Conservation (phyloP, 2,797 vertebrate genomes). For the Thaleichthys pacificus region DNA sequence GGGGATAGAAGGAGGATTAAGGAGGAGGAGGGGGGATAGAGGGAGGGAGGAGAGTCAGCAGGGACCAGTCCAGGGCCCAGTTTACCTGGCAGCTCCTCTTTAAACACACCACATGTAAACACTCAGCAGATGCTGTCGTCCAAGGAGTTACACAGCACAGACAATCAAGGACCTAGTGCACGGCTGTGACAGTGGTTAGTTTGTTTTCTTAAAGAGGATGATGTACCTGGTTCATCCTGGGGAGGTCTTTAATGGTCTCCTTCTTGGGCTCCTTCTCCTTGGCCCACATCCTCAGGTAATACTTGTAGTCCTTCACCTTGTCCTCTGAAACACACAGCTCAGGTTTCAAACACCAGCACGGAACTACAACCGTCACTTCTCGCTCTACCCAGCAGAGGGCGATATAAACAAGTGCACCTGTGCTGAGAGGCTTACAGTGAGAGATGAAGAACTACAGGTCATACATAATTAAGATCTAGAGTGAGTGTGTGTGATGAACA, state of each 20-base stretch:
- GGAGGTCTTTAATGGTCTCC: constrained; percentile 94
- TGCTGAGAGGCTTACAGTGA: background rate
- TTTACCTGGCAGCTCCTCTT: too few species aligned
- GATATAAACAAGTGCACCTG: background rate
- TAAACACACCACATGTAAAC: too few species aligned
- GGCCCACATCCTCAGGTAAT: constrained; percentile 95
- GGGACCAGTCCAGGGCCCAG: background rate
- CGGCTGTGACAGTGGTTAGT: background rate
- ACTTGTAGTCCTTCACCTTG: constrained; percentile 90
- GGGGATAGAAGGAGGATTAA: too few species aligned
- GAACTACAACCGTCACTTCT: background rate
- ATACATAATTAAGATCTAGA: too few species aligned
- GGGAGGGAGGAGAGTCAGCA: background rate
- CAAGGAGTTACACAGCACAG: too few species aligned
- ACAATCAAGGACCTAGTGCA: background rate
- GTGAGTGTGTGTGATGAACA: background rate
- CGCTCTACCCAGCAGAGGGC: constrained; percentile 16
- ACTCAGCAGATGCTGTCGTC: too few species aligned
- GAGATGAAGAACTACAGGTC: too few species aligned
- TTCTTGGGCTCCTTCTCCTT: constrained; percentile 88
- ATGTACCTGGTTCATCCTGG: constrained; percentile 95
- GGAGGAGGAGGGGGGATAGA: too few species aligned
- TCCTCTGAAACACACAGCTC: constrained; percentile 75
- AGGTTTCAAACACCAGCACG: background rate
- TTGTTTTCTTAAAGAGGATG: background rate